Conservation (phyloP, 2,113 vertebrate genomes). For the Chionis minor region DNA sequence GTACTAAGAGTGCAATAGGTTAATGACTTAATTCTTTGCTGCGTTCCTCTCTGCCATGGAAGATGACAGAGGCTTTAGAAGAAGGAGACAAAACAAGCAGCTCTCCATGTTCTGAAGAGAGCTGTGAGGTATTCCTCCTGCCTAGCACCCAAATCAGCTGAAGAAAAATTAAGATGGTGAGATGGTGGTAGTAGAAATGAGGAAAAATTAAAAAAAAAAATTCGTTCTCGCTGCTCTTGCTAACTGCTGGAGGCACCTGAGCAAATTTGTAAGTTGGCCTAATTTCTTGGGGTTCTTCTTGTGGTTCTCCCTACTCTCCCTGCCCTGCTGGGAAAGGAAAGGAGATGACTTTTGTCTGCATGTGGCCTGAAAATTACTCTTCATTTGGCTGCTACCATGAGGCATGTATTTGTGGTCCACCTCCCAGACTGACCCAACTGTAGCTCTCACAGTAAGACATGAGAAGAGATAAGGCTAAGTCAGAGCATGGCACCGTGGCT, state of each 20-base stretch:
- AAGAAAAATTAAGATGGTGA: background rate
- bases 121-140: background rate
- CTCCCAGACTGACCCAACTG: background rate
- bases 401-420: background rate
- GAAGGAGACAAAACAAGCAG: background rate
- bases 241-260: background rate
- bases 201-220: background rate
- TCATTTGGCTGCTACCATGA: background rate
- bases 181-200: background rate
- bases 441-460: fast-evolving
- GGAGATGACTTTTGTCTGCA: background rate
- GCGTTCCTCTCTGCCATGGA: background rate
- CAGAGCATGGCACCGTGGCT: fast-evolving
- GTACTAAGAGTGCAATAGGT: background rate
- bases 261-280: background rate
- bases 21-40: background rate
- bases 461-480: too few species aligned
- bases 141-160: background rate
- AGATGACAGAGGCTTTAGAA: background rate
- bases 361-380: background rate
- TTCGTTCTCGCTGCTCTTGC: background rate
- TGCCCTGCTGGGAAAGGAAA: background rate
- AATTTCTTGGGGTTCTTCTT: background rate
- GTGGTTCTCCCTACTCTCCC: background rate
- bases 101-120: background rate